Percentiles rank a stretch among this genome's conserved stretches.
These are phyloP conservation scores for Reinhardtius hippoglossoides DNA, from an alignment of 2,113 vertebrate species.

Conservation along the genomic window DNA sequence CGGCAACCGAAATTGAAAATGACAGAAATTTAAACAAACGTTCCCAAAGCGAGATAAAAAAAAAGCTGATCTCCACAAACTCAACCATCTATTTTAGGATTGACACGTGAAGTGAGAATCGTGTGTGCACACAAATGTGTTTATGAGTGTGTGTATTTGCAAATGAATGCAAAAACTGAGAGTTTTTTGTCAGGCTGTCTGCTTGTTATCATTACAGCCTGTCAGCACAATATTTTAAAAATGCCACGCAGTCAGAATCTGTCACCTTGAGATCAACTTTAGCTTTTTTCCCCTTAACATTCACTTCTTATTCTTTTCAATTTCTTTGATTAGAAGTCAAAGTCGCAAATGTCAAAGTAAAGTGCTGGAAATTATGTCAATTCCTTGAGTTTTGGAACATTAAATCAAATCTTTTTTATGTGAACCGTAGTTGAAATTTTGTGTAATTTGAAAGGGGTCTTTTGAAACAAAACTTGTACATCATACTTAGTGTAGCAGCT, in stretches of 20 bases:
- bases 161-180: not conserved
- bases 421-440: not conserved
- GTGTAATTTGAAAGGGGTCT: no score
- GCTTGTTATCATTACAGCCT: not conserved
- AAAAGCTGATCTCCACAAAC: not conserved
- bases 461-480: no score
- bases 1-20: no score
- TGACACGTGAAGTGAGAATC: not conserved
- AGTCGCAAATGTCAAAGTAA: not conserved
- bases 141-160: not conserved
- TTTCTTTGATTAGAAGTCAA: not conserved
- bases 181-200: not conserved
- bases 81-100: slow-evolving; percentile 11
- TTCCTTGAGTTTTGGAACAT: not conserved
- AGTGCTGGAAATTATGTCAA: no score
- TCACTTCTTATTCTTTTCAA: not conserved
- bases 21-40: not conserved
- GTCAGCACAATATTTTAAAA: slow-evolving; percentile 8
- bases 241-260: not conserved
- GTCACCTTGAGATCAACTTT: not conserved
- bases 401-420: not conserved
- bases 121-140: not conserved
- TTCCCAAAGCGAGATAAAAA: not conserved
- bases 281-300: no score
- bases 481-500: not conserved